Base-by-base conservation (phyloP, 2,113 vertebrate species). In the Stigmatopora argus region DNA sequence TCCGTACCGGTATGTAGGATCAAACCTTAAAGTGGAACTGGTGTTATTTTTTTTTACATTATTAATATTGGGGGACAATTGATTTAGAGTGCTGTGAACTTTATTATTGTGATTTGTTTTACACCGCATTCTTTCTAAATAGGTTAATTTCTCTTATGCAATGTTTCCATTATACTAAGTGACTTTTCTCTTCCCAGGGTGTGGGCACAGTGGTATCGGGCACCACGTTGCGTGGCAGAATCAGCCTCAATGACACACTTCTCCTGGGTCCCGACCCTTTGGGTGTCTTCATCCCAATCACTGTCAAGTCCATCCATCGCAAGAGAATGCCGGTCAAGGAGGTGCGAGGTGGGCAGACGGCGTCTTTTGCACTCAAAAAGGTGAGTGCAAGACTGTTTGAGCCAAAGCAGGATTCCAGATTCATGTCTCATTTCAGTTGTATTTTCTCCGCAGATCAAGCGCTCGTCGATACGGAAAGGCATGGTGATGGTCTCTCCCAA, bases 401-500 rank as follows among this genome's bases (percentile, higher is more conserved):
- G 34, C 44, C 75, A 21, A 19, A n/a, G 19, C 3, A 19, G 51
- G 4, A 3, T 6, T 21, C 3, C 10, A 12, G 13, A 10, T 21
- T 31, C 26, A 31, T 0, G 34, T 38, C 8, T 41, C 11, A 41
- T 47, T 21, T 13, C 19, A 8, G 19, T 44, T 17, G 46, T 3
- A 15, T 17, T 53, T 53, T 53, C 34, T 35, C 0, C 46, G n/a
- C 76, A 99, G 96, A 98, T 99, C 84, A 99, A 99, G 83, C 95
- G 96, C 62, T 98, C 96, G 0, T 94, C 95, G 61, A 99, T 99
- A 83, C 90, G 96, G 79, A 99, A 99, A 70, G 96, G 96, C 59
- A 99, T 99, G 96, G 96, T 99, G 74, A 98, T 99, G 96, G 96
- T 99, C 57, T 97, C 96, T 0, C 95, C 96, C 0, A 93, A 91